Base-by-base conservation (phyloP, 2,888 invertebrate genomes). In the Dryobota labecula region DNA sequence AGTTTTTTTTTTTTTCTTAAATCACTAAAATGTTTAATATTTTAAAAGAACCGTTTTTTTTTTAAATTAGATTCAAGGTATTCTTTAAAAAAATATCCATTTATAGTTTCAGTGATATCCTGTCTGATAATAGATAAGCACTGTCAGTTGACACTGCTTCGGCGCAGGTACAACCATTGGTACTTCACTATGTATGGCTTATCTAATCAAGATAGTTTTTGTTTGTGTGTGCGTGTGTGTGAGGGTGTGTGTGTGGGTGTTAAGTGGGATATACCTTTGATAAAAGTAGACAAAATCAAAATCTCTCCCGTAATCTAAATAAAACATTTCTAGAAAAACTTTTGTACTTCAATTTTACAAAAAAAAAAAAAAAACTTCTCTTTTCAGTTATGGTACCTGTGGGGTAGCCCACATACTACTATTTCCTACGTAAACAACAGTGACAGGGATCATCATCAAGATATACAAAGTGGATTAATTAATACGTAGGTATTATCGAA, bases 141-240 rank as follows among this genome's bases (percentile, higher is more conserved):
- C 76, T 76, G 67, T 53, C 51, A 47, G 61, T 24, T 24, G 49
- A 61, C 61, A 33, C 41, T 54, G 36, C 60, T 47, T 36, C 49
- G n/a, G 41, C 30, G 30, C 60, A 60, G 41, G 13, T 30, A n/a
- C 45, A 20, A 15, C 47, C 20, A 24, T 24, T 33, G 38, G 54
- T 33, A 76, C 49, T 71, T 51, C 20, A 30, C 41, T 2, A 43
- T 27, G 4, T 51, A 43, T 18, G 27, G 27, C 20, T 69, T 78
- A 78, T 81, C 82, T 69, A 30, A 81, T 78, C 70, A 36, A 57
- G 13, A 47, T n/a, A 36, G n/a, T 45, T 36, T 61, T 51, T 65
- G 47, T 75, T 76, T 68, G 57, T 70, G 33, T n/a, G n/a, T n/a
- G n/a, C n/a, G n/a, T n/a, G n/a, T n/a, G n/a, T n/a, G n/a, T n/a